Evolutionary conservation across 1,140 invertebrate species (phyloP), one percentile per base, ranked within the genome.

Genomic region (Lamellibrachia luymesi): DNA sequence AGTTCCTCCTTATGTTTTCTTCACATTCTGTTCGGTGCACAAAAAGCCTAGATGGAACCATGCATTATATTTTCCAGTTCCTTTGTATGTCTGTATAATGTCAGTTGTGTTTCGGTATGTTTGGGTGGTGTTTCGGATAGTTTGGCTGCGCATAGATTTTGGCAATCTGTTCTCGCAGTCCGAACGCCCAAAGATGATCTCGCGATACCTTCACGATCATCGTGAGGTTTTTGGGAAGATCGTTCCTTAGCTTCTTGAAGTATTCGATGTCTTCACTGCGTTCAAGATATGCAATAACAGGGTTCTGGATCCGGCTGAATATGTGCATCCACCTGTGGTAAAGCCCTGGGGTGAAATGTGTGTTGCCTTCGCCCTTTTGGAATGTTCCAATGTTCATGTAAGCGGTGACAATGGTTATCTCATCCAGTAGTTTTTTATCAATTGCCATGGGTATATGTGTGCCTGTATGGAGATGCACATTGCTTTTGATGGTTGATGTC

Each of bases 341-440:
- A 50, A 93, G 49, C 2, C 92, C 92, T 13, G 92, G 92, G 10
- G 92, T 93, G 91, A 89, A 93, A 51, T 90, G 10, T 8, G 7
- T 51, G 27, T 90, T 17, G 0, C 13, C 10, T 4, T 5, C 25
- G 13, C 94, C 95, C 94, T 95, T 95, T 50, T 92, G 92, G 92
- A 95, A 95, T 8, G 91, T 27, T 22, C 95, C 95, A 13, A 96
- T 93, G 92, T 95, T 94, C 52, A 95, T 94, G 92, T 94, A 96
- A 10, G 94, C 95, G 49, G 95, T 95, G 1, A 95, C 94, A 4
- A 95, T 92, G 2, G 95, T 96, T 13, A 95, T 92, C 6, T 91
- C 50, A 50, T 80, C 64, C 64, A 10, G 13, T 80, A 80, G 4
- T 80, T 80, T 80, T 10, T 80, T 22, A 22, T 8, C 64, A 80